These are phyloP conservation scores for Sciurus niger DNA, from an alignment of 2,113 vertebrate species.

Conservation along the genomic window DNA sequence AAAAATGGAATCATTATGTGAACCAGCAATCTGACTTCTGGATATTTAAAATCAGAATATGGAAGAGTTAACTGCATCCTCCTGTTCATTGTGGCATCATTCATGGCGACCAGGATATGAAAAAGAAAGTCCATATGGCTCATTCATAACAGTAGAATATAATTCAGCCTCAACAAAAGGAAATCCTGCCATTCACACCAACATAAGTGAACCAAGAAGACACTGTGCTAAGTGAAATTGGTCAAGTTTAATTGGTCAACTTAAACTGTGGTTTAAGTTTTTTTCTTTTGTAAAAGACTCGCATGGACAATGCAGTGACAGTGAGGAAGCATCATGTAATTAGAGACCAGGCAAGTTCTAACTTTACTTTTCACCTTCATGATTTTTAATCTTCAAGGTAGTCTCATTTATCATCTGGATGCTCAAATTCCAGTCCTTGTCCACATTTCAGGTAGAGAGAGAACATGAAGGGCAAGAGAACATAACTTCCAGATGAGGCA, in stretches of 20 bases:
- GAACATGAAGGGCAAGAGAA: not conserved
- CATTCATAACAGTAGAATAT: no score
- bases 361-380: not conserved
- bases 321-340: not conserved
- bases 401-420: not conserved
- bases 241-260: no score
- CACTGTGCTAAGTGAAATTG: not conserved
- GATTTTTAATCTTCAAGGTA: not conserved
- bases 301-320: not conserved
- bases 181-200: not conserved
- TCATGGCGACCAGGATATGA: not conserved
- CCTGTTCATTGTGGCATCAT: no score
- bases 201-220: no score
- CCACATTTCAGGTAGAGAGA: not conserved
- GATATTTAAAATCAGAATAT: not conserved
- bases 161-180: not conserved
- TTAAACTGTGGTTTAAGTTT: not conserved
- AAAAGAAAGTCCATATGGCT: not conserved
- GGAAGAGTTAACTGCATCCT: no score
- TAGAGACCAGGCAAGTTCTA: not conserved
- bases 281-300: not conserved
- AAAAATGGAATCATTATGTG: not conserved
- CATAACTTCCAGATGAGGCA: not conserved
- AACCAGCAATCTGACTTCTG: not conserved
- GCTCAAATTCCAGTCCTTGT: not conserved